Base-by-base conservation (phyloP, 1,140 invertebrate species). In the Drosophila micromelanica region DNA sequence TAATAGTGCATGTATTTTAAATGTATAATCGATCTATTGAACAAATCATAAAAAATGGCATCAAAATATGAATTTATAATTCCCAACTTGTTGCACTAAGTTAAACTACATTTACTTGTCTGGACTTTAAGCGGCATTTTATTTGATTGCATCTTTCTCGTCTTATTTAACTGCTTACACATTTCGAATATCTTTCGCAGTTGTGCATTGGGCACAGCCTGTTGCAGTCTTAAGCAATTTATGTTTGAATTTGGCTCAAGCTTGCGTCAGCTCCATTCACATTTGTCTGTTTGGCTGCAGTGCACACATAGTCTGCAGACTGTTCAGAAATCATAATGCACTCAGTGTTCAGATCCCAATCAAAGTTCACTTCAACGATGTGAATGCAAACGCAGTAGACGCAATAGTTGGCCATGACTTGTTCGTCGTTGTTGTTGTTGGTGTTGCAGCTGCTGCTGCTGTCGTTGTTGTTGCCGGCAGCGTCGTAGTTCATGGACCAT, bases 251-350 rank as follows among this genome's bases (percentile, higher is more conserved):
- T 65, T 43, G 52, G 45, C 46, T 68, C 46, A 61, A 46, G 20
- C 45, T 49, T 55, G 48, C 43, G 13, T 67, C 54, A 37, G 20
- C 51, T 52, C 20, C 46, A 59, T 72, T 67, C 69, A 59, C 54
- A 72, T 67, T 67, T 67, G 62, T 67, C 69, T 57, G 46, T 43
- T 70, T 63, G 48, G 23, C 35, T 67, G 74, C 38, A 9, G 2
- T 57, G 30, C 45, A 52, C 45, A 52, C 32, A 38, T 57, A 65
- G 56, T 40, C 61, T 72, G 71, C 74, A 78, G 57, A 68, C 81
- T 51, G 70, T 87, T 61, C 70, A 81, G 62, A 87, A 87, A 86
- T 86, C 81, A 87, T 81, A 86, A 78, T 84, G 82, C 71, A 78
- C 64, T 84, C 37, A 61, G 74, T 43, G 56, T 71, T 48, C 63